Base-by-base conservation (phyloP, 2,797 vertebrate genomes). In the Rhinophrynus dorsalis region DNA sequence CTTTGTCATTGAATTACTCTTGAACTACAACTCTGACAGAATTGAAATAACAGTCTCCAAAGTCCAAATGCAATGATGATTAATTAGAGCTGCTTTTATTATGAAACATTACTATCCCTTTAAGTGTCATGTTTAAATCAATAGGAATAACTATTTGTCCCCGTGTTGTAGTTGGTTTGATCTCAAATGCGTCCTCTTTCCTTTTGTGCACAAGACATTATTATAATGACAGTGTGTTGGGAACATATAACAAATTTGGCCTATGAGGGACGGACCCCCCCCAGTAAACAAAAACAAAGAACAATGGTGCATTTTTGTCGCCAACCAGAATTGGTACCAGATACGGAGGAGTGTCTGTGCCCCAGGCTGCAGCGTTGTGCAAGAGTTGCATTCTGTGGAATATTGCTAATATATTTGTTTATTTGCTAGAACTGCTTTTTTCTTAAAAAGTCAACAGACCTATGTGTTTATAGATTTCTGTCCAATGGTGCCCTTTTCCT, bases 401-500 rank as follows among this genome's bases (percentile, higher is more conserved):
- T 1, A 10, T 15, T 51, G 23, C 40, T 40, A 29, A 50, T 50
- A 2, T 68, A 51, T 59, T 68, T 35, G 11, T 40, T 51, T 58
- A 15, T 55, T 60, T 54, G 23, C 35, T 29, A 37, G 3, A 30
- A 61, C 3, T 2, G 4, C 23, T 4, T 7, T 73, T 54, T 54
- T 30, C 7, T 7, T 10, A 23, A 18, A 38, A 24, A 62, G 48
- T 69, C 26, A 44, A 52, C 50, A 55, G 61, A 44, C 27, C 50
- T 63, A 33, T 62, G 61, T 59, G 69, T 72, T 50, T 59, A 59
- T 74, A 52, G n/a, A 42, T 66, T 79, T 62, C 44, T 21, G 21
- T 76, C 15, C 2, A 23, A 38, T 33, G 29, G 64, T 76, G 27
- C 15, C 59, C 50, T 58, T 15, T 6, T 17, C 33, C 27, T 37